Evolutionary conservation across 2,888 invertebrate species (phyloP), one percentile per base, ranked within the genome.

Genomic region (Pharmacophagus antenor): DNA sequence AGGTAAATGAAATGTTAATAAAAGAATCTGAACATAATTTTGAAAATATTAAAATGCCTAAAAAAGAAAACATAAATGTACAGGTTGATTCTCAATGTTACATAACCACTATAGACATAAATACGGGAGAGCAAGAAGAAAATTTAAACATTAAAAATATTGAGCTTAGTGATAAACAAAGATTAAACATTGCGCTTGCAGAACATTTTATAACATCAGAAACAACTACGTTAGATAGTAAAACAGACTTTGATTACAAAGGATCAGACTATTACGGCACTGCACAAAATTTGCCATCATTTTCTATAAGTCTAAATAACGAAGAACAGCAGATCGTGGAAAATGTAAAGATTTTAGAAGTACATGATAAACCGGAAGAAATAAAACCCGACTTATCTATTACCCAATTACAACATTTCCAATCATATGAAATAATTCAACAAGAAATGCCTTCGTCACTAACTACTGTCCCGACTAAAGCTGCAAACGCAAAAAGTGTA

Each of bases 151-250:
- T 65, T n/a, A 65, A 69, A 61, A 62, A 62, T 22, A 58, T 67
- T 25, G 70, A 74, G 7, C 49, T 56, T 21, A 66, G 60, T 23
- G 69, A 72, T 63, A 71, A 70, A 46, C 77, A 84, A 65, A 66
- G 70, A 52, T 31, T 80, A 10, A 76, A 78, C 58, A 63, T 86
- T 8, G 72, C 76, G 64, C 69, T 78, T 48, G 71, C 69, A 23
- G 70, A 75, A 18, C 79, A 86, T 62, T 62, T 89, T 15, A 82
- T 74, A 20, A 86, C 79, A 12, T 74, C 69, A 55, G 87, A 88
- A 76, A 84, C 75, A 4, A 62, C 82, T 54, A 62, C 72, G 15
- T 66, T 84, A 17, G 88, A 90, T 75, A 72, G 72, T 55, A 70
- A 70, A 58, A 61, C 70, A 47, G 66, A 72, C 25, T 64, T 80